Base-by-base conservation (phyloP, 2,113 vertebrate genomes). In the Pao palembangensis region DNA sequence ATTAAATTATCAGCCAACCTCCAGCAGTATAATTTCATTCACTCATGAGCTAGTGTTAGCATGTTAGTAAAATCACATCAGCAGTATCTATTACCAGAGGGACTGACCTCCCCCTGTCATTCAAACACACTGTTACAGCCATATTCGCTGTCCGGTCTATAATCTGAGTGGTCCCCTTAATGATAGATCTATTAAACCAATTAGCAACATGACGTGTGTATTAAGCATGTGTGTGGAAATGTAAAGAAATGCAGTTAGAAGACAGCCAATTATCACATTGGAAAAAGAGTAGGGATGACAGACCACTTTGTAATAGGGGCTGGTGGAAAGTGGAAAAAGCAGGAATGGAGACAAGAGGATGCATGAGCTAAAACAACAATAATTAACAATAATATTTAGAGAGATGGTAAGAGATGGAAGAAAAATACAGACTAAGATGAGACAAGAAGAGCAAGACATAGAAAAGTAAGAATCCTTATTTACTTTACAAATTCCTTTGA, bases 261-360 rank as follows among this genome's bases (percentile, higher is more conserved):
- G 13, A 71, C 56, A 65, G 76, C 84, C 90, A 91, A 91, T 92
- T 88, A 89, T 86, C 74, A 66, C 58, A 78, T 82, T 88, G 89
- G 92, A 91, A 85, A 85, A 90, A 83, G 80, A 1, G 12, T 67
- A 63, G 58, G 65, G 51, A 61, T 80, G 86, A 82, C 76, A 85
- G 67, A 71, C 80, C 63, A 63, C 51, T 58, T 46, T 18, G 51
- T 51, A 44, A 55, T 47, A 18, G 58, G 58, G 41, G 64, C 58
- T 58, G 31, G 57, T 14, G 34, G 25, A 20, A 21, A 55, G 53
- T 52, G 55, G 44, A 16, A 42, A 44, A 42, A 4, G 78, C 57
- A 82, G 64, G 31, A 34, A 34, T 8, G 31, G 31, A 10, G 31
- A 12, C 34, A 38, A 12, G 8, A 38, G 10, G 34, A 38, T 38